phyloP scores from a whole-genome alignment of 2,113 vertebrate species.

The Carettochelys insculpta region DNA sequence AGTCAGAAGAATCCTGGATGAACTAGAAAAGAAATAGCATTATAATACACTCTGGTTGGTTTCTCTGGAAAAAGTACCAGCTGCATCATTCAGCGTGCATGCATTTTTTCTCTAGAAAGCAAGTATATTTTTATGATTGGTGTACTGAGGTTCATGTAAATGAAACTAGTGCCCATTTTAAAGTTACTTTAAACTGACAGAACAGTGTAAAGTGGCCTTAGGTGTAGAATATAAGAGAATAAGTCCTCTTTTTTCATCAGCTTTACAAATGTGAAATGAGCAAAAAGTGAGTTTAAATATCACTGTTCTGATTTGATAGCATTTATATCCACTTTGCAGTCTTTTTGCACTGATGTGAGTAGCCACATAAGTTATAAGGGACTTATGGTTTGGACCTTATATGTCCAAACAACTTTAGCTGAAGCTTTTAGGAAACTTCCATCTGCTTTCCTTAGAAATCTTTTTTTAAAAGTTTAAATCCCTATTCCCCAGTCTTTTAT shows the following conservation, averaged over 20 bases:
- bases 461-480: constrained; percentile 2
- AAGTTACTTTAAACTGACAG: rapidly evolving
- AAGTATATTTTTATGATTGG: not conserved
- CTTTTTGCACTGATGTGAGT: not conserved
- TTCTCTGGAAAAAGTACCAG: not conserved
- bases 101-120: not conserved
- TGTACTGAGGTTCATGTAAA: not conserved
- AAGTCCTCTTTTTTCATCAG: not conserved
- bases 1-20: not conserved
- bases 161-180: not conserved
- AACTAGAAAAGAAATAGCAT: not conserved
- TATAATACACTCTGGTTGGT: not conserved
- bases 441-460: not conserved
- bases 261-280: not conserved
- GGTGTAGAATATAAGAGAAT: not conserved
- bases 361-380: not conserved
- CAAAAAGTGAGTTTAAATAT: not conserved
- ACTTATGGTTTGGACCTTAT: not conserved
- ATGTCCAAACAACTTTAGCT: not conserved
- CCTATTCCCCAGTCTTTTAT: constrained; percentile 32
- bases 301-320: not conserved
- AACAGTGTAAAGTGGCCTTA: not conserved
- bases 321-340: not conserved
- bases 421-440: constrained; percentile 11
- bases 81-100: not conserved